These are phyloP conservation scores for Cyclargus thomasi DNA, from an alignment of 1,140 invertebrate genomes.

Conservation along the genomic window DNA sequence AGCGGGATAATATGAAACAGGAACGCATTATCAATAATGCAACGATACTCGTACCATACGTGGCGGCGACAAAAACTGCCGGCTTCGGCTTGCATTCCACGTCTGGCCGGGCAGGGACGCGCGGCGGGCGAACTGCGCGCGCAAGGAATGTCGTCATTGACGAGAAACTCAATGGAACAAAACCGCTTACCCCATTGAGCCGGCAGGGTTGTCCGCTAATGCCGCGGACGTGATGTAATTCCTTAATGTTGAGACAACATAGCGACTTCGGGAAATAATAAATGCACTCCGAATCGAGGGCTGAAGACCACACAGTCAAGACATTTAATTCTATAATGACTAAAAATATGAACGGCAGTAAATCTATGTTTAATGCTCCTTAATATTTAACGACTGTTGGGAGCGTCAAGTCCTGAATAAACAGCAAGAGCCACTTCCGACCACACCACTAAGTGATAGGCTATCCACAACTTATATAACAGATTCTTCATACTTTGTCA, in stretches of 20 bases:
- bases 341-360: no score
- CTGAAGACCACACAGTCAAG: neutral
- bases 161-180: constrained; percentile 32
- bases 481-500: no score
- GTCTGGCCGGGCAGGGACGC: constrained; percentile 30
- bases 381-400: no score
- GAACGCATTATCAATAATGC: constrained; percentile 24
- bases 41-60: constrained; percentile 15
- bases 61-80: constrained; percentile 32
- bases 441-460: no score
- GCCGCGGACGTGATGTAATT: constrained; percentile 20
- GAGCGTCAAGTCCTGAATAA: no score
- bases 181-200: constrained; percentile 29
- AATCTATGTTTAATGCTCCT: no score
- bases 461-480: no score
- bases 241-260: neutral
- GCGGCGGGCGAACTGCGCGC: constrained; percentile 36
- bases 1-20: constrained; percentile 11
- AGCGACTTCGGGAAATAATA: neutral
- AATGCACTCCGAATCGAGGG: neutral
- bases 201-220: constrained; percentile 18
- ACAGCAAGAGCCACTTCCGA: no score
- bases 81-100: constrained; percentile 33
- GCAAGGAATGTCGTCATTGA: constrained; percentile 44
- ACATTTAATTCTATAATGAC: no score